phyloP scores from a whole-genome alignment of 1,140 invertebrate species.

The Pentalonia nigronervosa region DNA sequence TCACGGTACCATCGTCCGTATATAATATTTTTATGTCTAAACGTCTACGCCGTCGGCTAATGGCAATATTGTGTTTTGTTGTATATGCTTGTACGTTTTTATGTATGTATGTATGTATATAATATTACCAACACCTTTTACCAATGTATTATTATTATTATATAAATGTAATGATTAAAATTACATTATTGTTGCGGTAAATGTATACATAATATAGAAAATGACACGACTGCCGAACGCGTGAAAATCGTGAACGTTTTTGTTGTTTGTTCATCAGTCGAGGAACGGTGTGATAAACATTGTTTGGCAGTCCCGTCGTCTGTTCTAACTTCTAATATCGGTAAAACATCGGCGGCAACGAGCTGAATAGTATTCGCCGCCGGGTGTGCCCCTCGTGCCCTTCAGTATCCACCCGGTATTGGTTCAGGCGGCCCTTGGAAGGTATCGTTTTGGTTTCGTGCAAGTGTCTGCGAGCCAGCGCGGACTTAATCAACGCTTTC shows the following conservation, averaged over 20 bases:
- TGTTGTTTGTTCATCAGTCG: background rate
- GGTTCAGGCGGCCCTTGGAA: conserved; percentile 8
- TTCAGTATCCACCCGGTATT: background rate
- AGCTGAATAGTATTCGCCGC: conserved; percentile 39
- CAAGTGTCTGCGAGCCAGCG: conserved; percentile 34
- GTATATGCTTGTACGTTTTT: background rate
- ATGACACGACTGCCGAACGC: background rate
- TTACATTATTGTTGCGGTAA: background rate
- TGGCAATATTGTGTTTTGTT: background rate
- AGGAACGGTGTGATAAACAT: background rate
- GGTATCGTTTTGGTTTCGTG: conserved; percentile 45
- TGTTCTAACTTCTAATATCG: background rate
- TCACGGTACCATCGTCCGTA: background rate
- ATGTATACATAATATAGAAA: background rate
- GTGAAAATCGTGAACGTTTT: background rate
- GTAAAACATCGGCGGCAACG: conserved; percentile 29
- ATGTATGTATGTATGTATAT: background rate
- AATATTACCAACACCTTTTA: conserved; percentile 19
- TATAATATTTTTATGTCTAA: background rate
- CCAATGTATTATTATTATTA: background rate
- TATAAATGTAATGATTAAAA: too few relatives aligned
- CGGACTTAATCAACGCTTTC: conserved; percentile 24
- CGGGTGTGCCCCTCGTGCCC: conserved; percentile 43
- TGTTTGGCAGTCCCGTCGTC: background rate
- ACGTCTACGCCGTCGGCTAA: background rate